Conservation (phyloP, 2,888 invertebrate genomes). For the Prenolepis imparis region DNA sequence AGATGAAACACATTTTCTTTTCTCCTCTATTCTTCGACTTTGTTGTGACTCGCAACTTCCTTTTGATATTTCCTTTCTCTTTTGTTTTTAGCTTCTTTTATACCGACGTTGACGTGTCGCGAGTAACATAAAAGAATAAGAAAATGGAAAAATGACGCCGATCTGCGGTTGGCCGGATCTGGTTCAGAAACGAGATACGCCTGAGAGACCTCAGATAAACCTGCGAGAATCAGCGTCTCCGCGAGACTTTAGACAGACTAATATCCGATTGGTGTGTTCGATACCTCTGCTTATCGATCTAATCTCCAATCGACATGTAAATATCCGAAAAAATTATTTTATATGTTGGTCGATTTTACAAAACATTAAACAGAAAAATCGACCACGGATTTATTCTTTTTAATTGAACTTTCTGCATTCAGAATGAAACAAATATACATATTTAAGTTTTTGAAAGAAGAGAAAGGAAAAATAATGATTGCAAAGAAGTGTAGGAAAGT, state of each 20-base stretch:
- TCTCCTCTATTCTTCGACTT: background rate
- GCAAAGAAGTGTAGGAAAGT: background rate
- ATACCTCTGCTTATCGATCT: constrained; percentile 54
- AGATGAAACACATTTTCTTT: background rate
- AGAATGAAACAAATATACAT: background rate
- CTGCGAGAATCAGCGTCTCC: constrained; percentile 75
- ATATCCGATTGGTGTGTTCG: constrained; percentile 58
- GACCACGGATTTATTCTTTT: background rate
- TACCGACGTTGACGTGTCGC: constrained; percentile 66
- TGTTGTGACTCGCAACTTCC: constrained; percentile 27
- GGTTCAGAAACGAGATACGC: constrained; percentile 85
- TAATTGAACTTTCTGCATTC: background rate
- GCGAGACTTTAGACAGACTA: constrained; percentile 68
- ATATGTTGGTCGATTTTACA: background rate
- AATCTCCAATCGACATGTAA: constrained; percentile 30
- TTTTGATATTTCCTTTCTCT: constrained; percentile 25
- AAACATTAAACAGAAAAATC: background rate
- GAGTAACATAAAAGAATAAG: constrained; percentile 77
- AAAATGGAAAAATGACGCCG: constrained; percentile 84
- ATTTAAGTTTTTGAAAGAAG: background rate
- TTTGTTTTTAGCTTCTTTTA: constrained; percentile 74
- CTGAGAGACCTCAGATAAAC: constrained; percentile 83
- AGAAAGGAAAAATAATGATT: background rate
- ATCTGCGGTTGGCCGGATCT: constrained; percentile 84
- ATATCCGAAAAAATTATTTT: constrained; percentile 8